Conservation (phyloP, 2,888 invertebrate genomes). For the Blastobasis lacticolella region DNA sequence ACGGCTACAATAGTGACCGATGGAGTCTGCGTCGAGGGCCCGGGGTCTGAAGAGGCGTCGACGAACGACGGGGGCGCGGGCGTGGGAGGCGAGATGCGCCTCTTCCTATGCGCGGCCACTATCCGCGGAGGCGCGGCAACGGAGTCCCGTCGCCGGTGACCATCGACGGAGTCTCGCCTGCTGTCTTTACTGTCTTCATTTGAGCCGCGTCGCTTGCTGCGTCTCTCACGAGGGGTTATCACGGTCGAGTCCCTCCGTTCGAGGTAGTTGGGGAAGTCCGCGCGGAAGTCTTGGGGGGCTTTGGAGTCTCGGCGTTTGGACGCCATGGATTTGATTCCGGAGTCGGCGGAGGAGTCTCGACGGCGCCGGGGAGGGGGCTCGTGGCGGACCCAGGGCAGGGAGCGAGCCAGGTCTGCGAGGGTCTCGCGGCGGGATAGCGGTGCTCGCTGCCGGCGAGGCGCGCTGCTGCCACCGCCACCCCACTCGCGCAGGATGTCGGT, state of each 20-base stretch:
- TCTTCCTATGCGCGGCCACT: conserved; percentile 77
- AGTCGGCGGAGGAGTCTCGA: conserved; percentile 91
- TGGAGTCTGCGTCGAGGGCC: conserved; percentile 66
- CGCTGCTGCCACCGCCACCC: conserved; percentile 78
- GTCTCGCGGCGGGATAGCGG: conserved; percentile 90
- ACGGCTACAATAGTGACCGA: conserved; percentile 62
- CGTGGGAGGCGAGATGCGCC: conserved; percentile 56
- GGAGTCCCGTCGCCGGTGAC: conserved; percentile 79
- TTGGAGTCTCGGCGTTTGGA: conserved; percentile 84
- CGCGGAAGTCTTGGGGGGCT: conserved; percentile 77
- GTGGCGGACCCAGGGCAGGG: conserved; percentile 85
- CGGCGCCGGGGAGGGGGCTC: conserved; percentile 79
- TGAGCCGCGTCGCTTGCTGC: conserved; percentile 75
- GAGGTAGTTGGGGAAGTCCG: conserved; percentile 83
- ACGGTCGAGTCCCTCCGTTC: conserved; percentile 77
- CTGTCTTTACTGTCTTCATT: conserved; percentile 73
- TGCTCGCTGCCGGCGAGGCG: conserved; percentile 72
- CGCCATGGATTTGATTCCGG: conserved; percentile 84
- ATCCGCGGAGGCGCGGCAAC: conserved; percentile 75
- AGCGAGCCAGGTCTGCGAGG: conserved; percentile 89
- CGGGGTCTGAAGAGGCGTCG: conserved; percentile 78
- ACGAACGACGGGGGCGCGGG: conserved; percentile 70
- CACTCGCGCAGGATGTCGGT: conserved; percentile 92
- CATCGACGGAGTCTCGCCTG: conserved; percentile 83
- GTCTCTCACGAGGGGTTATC: conserved; percentile 60